A percentile compares a stretch with the other conserved stretches of the same genome.
phyloP scores from a whole-genome alignment of 2,888 invertebrate genomes.

The Cantharis rufa region DNA sequence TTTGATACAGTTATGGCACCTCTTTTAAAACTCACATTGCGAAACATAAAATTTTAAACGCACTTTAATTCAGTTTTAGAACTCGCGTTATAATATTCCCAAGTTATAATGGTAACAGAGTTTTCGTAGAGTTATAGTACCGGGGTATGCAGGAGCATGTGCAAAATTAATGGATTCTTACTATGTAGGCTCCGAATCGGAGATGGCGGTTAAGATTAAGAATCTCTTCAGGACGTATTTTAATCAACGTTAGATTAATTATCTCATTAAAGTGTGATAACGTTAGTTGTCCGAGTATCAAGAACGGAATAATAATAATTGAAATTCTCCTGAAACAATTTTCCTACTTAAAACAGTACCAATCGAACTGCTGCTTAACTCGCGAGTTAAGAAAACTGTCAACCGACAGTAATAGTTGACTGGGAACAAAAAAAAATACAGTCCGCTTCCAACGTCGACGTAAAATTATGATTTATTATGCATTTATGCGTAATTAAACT shows the following conservation, averaged over 20 bases:
- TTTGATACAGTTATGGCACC: not conserved
- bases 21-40: not conserved
- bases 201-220: constrained; percentile 23
- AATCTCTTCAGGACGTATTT: constrained; percentile 18
- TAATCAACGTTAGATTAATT: constrained; percentile 25
- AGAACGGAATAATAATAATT: not conserved
- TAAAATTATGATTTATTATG: not conserved
- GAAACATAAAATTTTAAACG: constrained; percentile 6
- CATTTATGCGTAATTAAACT: not conserved
- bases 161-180: constrained; percentile 19
- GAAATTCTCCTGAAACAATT: not conserved
- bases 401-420: not conserved
- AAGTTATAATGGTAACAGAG: not conserved
- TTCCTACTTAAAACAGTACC: not conserved
- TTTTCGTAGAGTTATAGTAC: constrained; percentile 3
- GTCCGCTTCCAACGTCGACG: not conserved
- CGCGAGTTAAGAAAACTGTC: not conserved
- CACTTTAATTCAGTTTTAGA: constrained; percentile 13
- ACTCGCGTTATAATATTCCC: constrained; percentile 6
- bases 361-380: not conserved
- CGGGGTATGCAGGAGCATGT: constrained; percentile 9
- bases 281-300: not conserved
- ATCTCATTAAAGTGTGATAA: constrained; percentile 3
- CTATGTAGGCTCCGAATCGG: not conserved
- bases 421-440: not conserved